Evolutionary conservation across 2,797 vertebrate genomes (phyloP).

Genomic region (Danio choprae): DNA sequence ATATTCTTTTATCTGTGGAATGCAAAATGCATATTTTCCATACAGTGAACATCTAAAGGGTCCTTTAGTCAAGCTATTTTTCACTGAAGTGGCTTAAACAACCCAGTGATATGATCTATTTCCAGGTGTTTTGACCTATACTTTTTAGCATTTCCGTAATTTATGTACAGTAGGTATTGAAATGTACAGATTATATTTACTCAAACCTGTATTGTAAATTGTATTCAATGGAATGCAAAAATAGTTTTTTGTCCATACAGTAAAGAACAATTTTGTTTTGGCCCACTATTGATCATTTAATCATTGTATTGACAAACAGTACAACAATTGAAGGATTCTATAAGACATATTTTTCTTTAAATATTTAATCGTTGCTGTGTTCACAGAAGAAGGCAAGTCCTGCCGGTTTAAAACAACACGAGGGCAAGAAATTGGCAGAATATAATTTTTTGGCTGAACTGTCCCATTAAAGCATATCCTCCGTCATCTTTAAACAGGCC

Average conservation of each 20-base stretch:
- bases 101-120: neutral
- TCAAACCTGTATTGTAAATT: neutral
- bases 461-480: neutral
- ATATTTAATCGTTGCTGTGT: neutral
- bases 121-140: neutral
- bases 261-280: neutral
- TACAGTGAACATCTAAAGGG: neutral
- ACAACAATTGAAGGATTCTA: neutral
- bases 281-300: neutral
- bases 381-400: neutral
- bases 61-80: neutral
- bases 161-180: neutral
- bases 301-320: neutral
- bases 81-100: no score
- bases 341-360: neutral
- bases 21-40: neutral
- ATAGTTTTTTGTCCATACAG: neutral
- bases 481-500: conserved; percentile 17
- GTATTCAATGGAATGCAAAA: neutral
- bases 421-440: neutral
- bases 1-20: neutral
- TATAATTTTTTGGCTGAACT: neutral
- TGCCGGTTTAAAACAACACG: neutral
- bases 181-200: neutral
- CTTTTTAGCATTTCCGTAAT: neutral